Conservation (phyloP, 2,888 invertebrate genomes). For the Arctia plantaginis region DNA sequence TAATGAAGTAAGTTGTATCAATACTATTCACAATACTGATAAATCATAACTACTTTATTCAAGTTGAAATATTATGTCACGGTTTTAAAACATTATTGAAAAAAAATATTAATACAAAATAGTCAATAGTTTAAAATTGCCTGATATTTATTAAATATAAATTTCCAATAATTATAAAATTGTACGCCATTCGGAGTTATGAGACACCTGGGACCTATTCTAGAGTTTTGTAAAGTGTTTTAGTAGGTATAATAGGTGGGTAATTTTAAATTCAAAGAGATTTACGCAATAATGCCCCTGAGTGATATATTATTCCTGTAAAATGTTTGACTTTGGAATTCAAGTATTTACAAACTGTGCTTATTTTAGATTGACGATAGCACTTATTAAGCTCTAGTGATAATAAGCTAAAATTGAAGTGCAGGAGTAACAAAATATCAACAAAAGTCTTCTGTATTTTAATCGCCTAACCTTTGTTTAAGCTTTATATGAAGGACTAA, state of each 20-base stretch:
- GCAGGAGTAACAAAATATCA: no score
- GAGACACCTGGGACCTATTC: neutral
- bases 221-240: neutral
- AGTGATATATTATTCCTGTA: neutral
- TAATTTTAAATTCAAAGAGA: conserved; percentile 4
- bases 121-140: neutral
- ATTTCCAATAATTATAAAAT: neutral
- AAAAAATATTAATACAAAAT: neutral
- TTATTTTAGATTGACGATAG: neutral
- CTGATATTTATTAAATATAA: neutral
- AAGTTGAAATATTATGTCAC: neutral
- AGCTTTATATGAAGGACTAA: neutral
- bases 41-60: neutral
- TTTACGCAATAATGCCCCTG: neutral
- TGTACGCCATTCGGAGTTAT: neutral
- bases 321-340: neutral
- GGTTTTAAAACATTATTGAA: neutral
- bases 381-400: neutral
- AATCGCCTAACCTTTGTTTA: no score
- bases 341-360: no score
- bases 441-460: no score
- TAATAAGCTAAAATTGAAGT: neutral
- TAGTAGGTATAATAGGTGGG: neutral
- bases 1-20: neutral
- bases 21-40: neutral